Evolutionary conservation across 2,888 invertebrate species (phyloP).

Genomic region (Cactoblastis cactorum): DNA sequence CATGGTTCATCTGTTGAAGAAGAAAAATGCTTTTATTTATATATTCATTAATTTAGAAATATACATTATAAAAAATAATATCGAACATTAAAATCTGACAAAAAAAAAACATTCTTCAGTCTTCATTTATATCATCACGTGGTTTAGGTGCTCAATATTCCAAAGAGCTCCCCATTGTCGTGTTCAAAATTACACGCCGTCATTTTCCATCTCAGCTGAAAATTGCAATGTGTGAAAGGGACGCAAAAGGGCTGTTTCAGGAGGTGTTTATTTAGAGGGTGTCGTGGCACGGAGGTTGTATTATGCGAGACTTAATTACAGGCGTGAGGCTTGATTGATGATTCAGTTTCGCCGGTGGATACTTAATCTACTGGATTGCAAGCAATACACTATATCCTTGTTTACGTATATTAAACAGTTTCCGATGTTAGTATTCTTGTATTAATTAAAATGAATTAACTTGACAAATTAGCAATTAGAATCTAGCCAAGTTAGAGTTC

Average conservation of each 20-base stretch:
- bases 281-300: conserved; percentile 25
- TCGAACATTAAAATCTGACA: no score
- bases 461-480: no score
- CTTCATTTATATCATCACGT: no score
- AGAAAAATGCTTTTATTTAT: no score
- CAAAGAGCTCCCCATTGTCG: no score
- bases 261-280: conserved; percentile 6
- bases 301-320: conserved; percentile 53
- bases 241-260: not conserved
- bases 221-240: not conserved
- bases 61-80: no score
- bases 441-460: no score
- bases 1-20: no score
- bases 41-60: no score
- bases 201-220: not conserved
- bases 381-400: not conserved
- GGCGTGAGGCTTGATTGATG: conserved; percentile 45
- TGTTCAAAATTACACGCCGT: not conserved
- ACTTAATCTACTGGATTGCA: not conserved
- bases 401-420: not conserved
- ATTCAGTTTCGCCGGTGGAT: conserved; percentile 35
- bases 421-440: not conserved
- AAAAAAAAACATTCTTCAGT: no score
- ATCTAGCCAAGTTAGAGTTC: no score
- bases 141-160: no score